Conservation (phyloP, 2,797 vertebrate genomes). For the Bovichtus variegatus region DNA sequence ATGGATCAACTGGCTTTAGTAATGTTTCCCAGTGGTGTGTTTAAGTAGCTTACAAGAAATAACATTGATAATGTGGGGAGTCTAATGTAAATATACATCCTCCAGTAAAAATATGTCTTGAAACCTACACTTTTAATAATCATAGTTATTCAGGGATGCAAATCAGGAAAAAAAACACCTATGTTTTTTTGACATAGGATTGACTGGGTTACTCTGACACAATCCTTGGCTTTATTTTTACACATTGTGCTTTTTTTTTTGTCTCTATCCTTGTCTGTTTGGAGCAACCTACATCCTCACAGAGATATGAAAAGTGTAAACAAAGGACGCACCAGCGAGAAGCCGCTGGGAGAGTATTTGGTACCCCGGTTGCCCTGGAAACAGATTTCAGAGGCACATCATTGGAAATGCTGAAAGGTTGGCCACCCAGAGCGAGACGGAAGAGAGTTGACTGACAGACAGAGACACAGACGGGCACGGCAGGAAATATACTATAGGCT, state of each 20-base stretch:
- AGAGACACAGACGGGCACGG: constrained; percentile 59
- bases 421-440: constrained; percentile 80
- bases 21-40: constrained; percentile 23
- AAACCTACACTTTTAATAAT: not conserved
- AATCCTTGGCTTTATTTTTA: constrained; percentile 28
- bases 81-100: not conserved
- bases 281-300: constrained; percentile 56
- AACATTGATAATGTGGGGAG: not conserved
- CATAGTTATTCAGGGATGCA: not conserved
- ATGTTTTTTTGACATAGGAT: too few relatives aligned
- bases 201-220: constrained; percentile 33
- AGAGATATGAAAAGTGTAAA: constrained; percentile 78
- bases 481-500: constrained; percentile 52
- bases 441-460: constrained; percentile 76
- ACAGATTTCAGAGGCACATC: constrained; percentile 86
- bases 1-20: constrained; percentile 23
- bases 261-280: constrained; percentile 44
- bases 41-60: constrained; percentile 1
- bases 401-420: constrained; percentile 85
- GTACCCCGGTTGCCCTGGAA: constrained; percentile 88
- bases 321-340: constrained; percentile 77
- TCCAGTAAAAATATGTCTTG: not conserved
- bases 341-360: constrained; percentile 81
- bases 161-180: not conserved
- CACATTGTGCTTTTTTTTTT: constrained; percentile 9